Percentiles rank a stretch among this genome's conserved stretches.
phyloP scores from a whole-genome alignment of 2,888 invertebrate species.

The Spilarctia lutea region DNA sequence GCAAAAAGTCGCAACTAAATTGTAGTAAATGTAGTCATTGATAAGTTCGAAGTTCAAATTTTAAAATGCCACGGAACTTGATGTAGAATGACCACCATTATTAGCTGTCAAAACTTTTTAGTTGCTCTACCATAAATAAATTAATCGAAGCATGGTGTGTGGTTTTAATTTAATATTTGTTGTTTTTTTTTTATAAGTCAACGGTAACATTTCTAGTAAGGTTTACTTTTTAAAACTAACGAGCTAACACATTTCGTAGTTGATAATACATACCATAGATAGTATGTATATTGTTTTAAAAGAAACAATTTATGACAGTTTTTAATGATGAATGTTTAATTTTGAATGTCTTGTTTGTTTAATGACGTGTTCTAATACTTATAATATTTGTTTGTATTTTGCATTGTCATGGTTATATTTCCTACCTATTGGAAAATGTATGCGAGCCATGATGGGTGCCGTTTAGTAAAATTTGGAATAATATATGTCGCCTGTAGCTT shows the following conservation, averaged over 20 bases:
- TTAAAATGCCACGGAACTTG: neutral
- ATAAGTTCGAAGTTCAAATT: neutral
- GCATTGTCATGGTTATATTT: constrained; percentile 6
- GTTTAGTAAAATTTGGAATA: neutral
- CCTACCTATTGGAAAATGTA: neutral
- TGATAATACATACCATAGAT: constrained; percentile 2
- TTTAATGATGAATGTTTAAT: constrained; percentile 15
- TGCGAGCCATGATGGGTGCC: neutral
- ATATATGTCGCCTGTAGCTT: constrained; percentile 12
- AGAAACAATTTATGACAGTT: constrained; percentile 7
- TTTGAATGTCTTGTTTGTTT: constrained; percentile 12
- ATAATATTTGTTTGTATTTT: constrained; percentile 13
- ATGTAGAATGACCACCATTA: constrained; percentile 3
- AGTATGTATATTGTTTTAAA: neutral
- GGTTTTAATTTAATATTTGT: neutral
- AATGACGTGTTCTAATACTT: constrained; percentile 8
- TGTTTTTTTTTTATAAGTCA: constrained; percentile 5
- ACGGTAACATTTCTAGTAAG: constrained; percentile 43
- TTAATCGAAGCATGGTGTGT: constrained; percentile 12
- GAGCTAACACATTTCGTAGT: constrained; percentile 26
- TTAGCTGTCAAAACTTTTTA: neutral
- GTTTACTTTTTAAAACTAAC: constrained; percentile 41
- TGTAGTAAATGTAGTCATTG: neutral
- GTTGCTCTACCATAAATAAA: neutral
- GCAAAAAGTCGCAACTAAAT: neutral